phyloP scores from a whole-genome alignment of 2,888 invertebrate species.

The Drosophila fungiperda region DNA sequence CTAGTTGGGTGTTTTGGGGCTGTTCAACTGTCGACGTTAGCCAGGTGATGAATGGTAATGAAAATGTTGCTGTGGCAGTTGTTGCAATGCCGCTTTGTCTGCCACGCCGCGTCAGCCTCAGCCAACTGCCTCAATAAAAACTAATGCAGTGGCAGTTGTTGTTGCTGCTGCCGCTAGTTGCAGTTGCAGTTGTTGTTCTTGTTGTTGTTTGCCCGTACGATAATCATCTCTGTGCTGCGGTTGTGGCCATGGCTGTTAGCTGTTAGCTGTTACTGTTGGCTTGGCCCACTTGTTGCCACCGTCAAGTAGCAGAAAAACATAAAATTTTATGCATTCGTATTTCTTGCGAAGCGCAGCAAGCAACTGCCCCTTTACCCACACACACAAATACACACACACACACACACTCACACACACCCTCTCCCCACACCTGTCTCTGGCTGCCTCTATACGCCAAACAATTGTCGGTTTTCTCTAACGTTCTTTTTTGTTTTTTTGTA shows the following conservation, averaged over 20 bases:
- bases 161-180: conserved; percentile 46
- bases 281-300: conserved; percentile 80
- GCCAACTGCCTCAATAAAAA: conserved; percentile 80
- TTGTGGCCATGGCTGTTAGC: conserved; percentile 74
- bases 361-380: conserved; percentile 27
- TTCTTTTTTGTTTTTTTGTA: conserved; percentile 27
- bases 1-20: conserved; percentile 22
- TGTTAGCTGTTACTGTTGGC: conserved; percentile 49
- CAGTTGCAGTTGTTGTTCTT: conserved; percentile 31
- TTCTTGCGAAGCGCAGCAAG: conserved; percentile 77
- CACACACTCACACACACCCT: conserved; percentile 1
- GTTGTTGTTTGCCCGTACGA: conserved; percentile 54
- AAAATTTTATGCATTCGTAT: conserved; percentile 82
- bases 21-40: conserved; percentile 50
- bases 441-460: conserved; percentile 59
- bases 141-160: conserved; percentile 76
- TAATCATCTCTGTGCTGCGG: conserved; percentile 70
- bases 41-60: conserved; percentile 82
- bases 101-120: conserved; percentile 67
- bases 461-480: conserved; percentile 81
- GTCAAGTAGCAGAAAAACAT: conserved; percentile 80
- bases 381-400: conserved; percentile 1
- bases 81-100: conserved; percentile 74
- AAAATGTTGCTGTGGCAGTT: conserved; percentile 81
- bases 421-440: background rate